Base-by-base conservation (phyloP, 2,888 invertebrate species). In the Eucriotettix oculatus region DNA sequence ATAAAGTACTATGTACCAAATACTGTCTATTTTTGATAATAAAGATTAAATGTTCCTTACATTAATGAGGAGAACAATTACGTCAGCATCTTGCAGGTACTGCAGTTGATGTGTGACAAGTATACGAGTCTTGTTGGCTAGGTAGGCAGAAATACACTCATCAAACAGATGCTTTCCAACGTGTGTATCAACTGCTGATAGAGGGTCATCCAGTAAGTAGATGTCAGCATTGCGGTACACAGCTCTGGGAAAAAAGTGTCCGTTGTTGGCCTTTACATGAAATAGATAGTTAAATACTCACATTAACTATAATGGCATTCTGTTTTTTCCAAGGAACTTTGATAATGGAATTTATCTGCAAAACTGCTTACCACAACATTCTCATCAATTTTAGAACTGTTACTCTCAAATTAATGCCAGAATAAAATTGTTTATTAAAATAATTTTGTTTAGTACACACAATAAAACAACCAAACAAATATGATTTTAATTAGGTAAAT, bases 71-170 rank as follows among this genome's bases (percentile, higher is more conserved):
- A 75, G 68, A 10, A 73, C 68, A 17, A 77, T 71, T 10, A 68
- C 67, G 57, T 69, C 67, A 2, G 69, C 69, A 53, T 67, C 63
- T 16, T 67, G 66, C 42, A 71, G 63, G 63, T 75, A 78, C 67
- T 79, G 79, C n/a, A 78, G 68, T 66, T 79, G 79, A 67, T 79
- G 79, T 1, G 79, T 79, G 59, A 77, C 76, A 17, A 79, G 70
- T 53, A 79, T 71, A 16, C 74, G 67, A 9, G 74, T 71, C 64
- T 74, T 74, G 43, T 71, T 66, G 48, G 69, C 68, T 60, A 79
- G 66, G 57, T 71, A 66, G 10, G 70, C 71, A 11, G 66, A 66
- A 54, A 76, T 73, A 63, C 75, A 78, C 73, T 74, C 71, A 56
- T 77, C 73, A 70, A 78, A 78, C 16, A 79, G 66, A 65, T 75